Evolutionary conservation across 2,797 vertebrate genomes (phyloP).

Genomic region (Aldrovandia affinis): DNA sequence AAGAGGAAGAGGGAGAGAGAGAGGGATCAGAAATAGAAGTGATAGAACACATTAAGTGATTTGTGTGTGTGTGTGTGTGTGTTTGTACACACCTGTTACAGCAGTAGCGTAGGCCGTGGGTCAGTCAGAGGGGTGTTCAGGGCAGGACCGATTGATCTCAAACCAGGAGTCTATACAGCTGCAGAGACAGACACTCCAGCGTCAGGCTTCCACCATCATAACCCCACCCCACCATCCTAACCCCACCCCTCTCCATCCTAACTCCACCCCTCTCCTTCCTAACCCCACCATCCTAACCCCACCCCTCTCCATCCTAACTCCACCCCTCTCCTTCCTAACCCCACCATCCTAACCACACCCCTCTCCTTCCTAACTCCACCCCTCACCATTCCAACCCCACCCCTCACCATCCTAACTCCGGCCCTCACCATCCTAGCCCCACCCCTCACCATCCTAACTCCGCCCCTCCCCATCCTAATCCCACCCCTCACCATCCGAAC

Average conservation of each 20-base stretch:
- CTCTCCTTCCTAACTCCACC: neutral
- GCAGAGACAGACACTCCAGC: constrained; percentile 30
- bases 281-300: neutral
- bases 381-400: neutral
- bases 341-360: neutral
- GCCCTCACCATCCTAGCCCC: neutral
- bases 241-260: neutral
- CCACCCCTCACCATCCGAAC: neutral
- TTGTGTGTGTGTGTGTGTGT: neutral
- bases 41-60: neutral
- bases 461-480: neutral
- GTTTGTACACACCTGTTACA: constrained; percentile 28
- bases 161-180: constrained; percentile 99
- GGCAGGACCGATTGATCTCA: constrained; percentile 99
- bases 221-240: neutral
- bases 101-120: constrained; percentile 37
- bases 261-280: neutral
- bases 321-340: neutral
- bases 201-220: neutral
- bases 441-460: neutral
- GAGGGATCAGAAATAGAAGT: neutral
- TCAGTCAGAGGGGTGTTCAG: constrained; percentile 98
- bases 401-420: neutral
- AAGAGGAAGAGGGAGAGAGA: neutral
- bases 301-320: neutral